phyloP scores from a whole-genome alignment of 2,113 vertebrate genomes.

The Takifugu bimaculatus region DNA sequence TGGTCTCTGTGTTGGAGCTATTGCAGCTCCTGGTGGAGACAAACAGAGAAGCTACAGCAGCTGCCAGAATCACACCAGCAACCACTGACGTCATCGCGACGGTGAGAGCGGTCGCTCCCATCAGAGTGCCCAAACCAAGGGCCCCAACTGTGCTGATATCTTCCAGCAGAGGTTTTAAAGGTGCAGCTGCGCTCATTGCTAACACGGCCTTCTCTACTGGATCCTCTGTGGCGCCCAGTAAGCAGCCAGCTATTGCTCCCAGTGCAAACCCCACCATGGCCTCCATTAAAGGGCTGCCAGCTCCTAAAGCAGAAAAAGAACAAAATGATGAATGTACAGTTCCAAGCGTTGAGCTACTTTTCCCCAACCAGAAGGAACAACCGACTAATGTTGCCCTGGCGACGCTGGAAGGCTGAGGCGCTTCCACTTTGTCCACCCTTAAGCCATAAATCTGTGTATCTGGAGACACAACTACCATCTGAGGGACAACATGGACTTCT shows the following conservation, averaged over 20 bases:
- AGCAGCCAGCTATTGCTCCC: slow-evolving; percentile 65
- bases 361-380: no score
- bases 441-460: no score
- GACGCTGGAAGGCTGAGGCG: no score
- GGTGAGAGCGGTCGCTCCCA: slow-evolving; percentile 65
- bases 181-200: slow-evolving; percentile 38
- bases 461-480: no score
- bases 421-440: no score
- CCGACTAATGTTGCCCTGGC: no score
- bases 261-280: slow-evolving; percentile 54
- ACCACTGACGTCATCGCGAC: slow-evolving; percentile 56
- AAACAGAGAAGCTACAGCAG: slow-evolving; percentile 43
- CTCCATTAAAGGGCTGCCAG: slow-evolving; percentile 25
- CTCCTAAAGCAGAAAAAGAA: slow-evolving; percentile 37
- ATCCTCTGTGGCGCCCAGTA: slow-evolving; percentile 62
- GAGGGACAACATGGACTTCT: no score
- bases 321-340: neutral
- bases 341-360: no score
- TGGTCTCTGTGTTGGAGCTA: neutral
- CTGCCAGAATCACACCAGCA: slow-evolving; percentile 61
- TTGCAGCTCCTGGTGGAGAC: slow-evolving; percentile 23
- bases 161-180: slow-evolving; percentile 53
- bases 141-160: slow-evolving; percentile 59
- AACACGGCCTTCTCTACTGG: slow-evolving; percentile 50
- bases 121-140: slow-evolving; percentile 62